A percentile compares a stretch with the other conserved stretches of the same genome.
phyloP scores from a whole-genome alignment of 2,113 vertebrate genomes.

The Dasyornis broadbenti region DNA sequence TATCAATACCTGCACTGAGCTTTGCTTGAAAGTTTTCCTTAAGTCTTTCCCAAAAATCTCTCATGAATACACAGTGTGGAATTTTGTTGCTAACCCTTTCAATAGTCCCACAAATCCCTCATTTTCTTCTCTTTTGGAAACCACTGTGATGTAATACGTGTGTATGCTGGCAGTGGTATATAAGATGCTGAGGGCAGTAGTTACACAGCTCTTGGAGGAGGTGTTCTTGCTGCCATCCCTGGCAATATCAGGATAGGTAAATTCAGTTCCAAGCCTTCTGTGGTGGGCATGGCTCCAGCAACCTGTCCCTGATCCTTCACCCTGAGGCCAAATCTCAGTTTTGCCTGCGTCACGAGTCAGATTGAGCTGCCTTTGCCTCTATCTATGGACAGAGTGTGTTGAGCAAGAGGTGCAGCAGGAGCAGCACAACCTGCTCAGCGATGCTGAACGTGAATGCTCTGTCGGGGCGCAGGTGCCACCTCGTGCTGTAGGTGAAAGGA shows the following conservation, averaged over 20 bases:
- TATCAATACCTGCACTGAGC: neutral
- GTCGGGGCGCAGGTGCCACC: neutral
- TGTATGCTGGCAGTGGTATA: accelerated
- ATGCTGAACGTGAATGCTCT: neutral
- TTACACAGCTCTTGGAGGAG: neutral
- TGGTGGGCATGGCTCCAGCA: neutral
- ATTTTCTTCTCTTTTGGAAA: neutral
- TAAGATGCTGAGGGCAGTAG: neutral
- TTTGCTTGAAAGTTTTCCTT: neutral
- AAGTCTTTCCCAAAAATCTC: neutral
- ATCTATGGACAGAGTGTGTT: accelerated
- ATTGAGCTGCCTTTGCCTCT: neutral
- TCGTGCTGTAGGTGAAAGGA: neutral
- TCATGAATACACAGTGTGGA: neutral
- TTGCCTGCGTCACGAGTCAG: neutral
- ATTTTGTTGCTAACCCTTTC: neutral
- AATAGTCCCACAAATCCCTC: neutral
- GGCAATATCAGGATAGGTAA: neutral
- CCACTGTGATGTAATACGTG: accelerated
- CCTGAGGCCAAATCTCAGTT: neutral
- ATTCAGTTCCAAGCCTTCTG: neutral
- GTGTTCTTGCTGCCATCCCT: neutral
- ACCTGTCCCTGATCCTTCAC: neutral
- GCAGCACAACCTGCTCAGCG: neutral
- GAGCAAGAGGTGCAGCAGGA: neutral